A percentile compares a stretch with the other conserved stretches of the same genome.
Evolutionary conservation across 1,140 invertebrate genomes (phyloP).

Genomic region (Drosophila truncata): DNA sequence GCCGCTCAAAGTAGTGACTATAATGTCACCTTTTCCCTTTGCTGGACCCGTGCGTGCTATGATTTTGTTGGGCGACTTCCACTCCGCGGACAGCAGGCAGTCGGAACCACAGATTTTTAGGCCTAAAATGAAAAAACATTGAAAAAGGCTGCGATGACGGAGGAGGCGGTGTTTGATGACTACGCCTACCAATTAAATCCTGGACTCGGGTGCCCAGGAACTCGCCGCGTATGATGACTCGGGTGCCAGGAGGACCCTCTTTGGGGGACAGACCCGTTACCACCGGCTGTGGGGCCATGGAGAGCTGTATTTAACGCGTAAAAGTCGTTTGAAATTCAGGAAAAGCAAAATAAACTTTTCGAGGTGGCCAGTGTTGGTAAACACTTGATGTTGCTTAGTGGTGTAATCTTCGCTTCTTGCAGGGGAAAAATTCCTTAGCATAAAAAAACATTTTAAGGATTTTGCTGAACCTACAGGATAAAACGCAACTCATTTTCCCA

Average conservation of each 20-base stretch:
- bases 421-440: neutral
- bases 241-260: constrained; percentile 98
- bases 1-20: constrained; percentile 95
- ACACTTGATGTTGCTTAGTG: neutral
- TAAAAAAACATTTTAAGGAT: too few relatives aligned
- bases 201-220: constrained; percentile 94
- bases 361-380: constrained; percentile 17
- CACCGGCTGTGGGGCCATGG: constrained; percentile 92
- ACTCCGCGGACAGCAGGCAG: constrained; percentile 97
- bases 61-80: constrained; percentile 99
- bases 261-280: constrained; percentile 99
- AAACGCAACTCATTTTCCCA: neutral
- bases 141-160: constrained; percentile 2
- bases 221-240: constrained; percentile 98
- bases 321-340: constrained; percentile 2
- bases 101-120: constrained; percentile 98
- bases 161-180: constrained; percentile 32
- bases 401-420: neutral
- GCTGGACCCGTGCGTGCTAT: constrained; percentile 97
- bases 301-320: neutral
- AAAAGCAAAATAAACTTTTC: constrained; percentile 27
- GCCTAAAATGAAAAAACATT: constrained; percentile 86
- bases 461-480: neutral
- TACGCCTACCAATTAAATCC: constrained; percentile 93
- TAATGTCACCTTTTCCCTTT: constrained; percentile 97